A percentile compares a stretch with the other conserved stretches of the same genome.
phyloP scores from a whole-genome alignment of 2,113 vertebrate genomes.

The zebrafish (Danio rerio) region GRCz12tu NC_133191.1:44767001-44767500 shows the following conservation, averaged over 20 bases:
- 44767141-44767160: slow-evolving; percentile 97
- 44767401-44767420: slow-evolving; percentile 90
- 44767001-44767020: not conserved
- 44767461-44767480: not conserved
- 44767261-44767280: not conserved
- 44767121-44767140: slow-evolving; percentile 93
- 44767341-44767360: slow-evolving; percentile 80
- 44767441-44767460: slow-evolving; percentile 87
- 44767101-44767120: slow-evolving; percentile 87
- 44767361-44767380: slow-evolving; percentile 83
- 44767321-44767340: slow-evolving; percentile 86
- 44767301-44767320: slow-evolving; percentile 30
- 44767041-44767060: no score
- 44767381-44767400: slow-evolving; percentile 93
- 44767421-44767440: slow-evolving; percentile 92
- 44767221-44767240: slow-evolving; percentile 87
- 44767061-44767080: slow-evolving; percentile 6
- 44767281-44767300: not conserved
- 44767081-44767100: slow-evolving; percentile 86
- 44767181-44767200: slow-evolving; percentile 95
- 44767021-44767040: no score
- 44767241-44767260: not conserved
- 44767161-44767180: slow-evolving; percentile 87
- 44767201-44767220: slow-evolving; percentile 95
- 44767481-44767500: not conserved